Base-by-base conservation (phyloP, 2,888 invertebrate species). In the Hoplodrina blanda region DNA sequence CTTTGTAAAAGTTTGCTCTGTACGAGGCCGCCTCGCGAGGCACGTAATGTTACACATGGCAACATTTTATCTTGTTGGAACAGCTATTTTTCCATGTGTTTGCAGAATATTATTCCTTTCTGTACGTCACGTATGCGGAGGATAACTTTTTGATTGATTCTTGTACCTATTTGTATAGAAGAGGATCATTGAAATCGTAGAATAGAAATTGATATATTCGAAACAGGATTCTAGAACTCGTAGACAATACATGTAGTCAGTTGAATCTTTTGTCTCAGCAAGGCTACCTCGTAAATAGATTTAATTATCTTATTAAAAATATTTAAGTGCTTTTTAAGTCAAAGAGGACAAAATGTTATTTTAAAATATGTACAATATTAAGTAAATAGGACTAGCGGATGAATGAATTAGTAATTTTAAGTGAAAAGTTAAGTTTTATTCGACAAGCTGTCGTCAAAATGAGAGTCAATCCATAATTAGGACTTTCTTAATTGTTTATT, bases 371-470 rank as follows among this genome's bases (percentile, higher is more conserved):
- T 81, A 85, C 83, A 83, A 66, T 76, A 73, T 77, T 84, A 76
- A 78, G 73, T 82, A 65, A 78, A 74, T 78, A 87, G 82, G 88
- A 91, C 90, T 91, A 92, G 91, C 83, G 80, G 81, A 89, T 87
- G 85, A 90, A 89, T 89, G 85, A 85, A 75, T 73, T 71, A 78
- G 66, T 81, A 80, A 74, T 75, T 68, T 73, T 70, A 81, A 69
- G 70, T 85, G 66, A 81, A 81, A 76, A 80, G 80, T 76, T 73
- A 81, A 81, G 55, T 54, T 65, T 52, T 41, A 55, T 61, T 53
- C 46, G 8, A 46, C 6, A 59, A 17, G 62, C 30, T 76, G 57
- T 30, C 67, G 55, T 71, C 73, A 76, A 78, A 68, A 78, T 73
- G 54, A 13, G 53, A 61, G 49, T 41, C 41, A 54, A 54, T 54